phyloP scores from a whole-genome alignment of 1,140 invertebrate species.

The Platyura marginata region DNA sequence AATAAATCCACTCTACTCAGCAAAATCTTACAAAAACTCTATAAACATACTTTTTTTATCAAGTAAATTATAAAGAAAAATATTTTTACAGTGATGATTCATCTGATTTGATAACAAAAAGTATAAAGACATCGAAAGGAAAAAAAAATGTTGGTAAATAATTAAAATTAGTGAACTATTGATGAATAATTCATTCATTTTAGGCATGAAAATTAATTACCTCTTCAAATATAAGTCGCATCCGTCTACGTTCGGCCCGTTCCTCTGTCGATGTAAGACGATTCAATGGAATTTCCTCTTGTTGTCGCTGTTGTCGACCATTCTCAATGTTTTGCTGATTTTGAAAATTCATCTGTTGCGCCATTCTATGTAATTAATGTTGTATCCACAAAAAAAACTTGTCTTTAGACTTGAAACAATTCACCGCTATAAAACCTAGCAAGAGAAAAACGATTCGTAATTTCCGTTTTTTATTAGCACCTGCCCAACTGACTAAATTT shows the following conservation, averaged over 20 bases:
- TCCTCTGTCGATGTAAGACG: slow-evolving; percentile 10
- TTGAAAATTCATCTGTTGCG: neutral
- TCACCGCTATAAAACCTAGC: too few species aligned
- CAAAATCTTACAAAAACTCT: too few species aligned
- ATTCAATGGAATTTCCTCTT: slow-evolving; percentile 20
- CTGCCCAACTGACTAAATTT: too few species aligned
- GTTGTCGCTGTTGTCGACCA: slow-evolving; percentile 14
- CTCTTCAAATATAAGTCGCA: slow-evolving; percentile 17
- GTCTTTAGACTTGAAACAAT: too few species aligned
- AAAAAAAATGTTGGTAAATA: neutral
- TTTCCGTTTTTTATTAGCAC: too few species aligned
- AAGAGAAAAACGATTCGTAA: too few species aligned
- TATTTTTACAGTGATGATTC: too few species aligned
- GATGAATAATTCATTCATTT: neutral
- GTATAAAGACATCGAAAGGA: neutral
- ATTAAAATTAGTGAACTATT: too few species aligned
- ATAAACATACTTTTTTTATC: too few species aligned
- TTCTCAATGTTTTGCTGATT: neutral
- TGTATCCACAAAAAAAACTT: slow-evolving; percentile 7
- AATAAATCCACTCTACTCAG: too few species aligned
- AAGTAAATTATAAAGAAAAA: too few species aligned
- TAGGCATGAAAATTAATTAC: slow-evolving; percentile 7
- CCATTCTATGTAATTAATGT: neutral
- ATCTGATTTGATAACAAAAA: too few species aligned
- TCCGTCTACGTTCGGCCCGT: slow-evolving; percentile 14